phyloP scores from a whole-genome alignment of 2,888 invertebrate genomes.

The Drosophila tripunctata region DNA sequence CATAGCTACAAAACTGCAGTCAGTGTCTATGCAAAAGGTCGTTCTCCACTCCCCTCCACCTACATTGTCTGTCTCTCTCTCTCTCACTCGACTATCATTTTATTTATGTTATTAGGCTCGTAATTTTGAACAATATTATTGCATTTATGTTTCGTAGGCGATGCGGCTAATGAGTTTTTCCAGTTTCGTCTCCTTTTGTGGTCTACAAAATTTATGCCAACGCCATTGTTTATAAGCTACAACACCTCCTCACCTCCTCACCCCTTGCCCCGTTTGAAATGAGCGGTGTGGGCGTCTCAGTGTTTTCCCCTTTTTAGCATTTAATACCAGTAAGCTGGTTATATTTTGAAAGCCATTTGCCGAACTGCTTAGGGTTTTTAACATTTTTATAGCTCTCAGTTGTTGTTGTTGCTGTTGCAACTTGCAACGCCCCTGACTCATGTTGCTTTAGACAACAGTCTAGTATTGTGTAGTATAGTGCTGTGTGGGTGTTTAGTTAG shows the following conservation, averaged over 20 bases:
- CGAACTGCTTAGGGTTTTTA: constrained; percentile 47
- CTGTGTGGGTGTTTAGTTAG: constrained; percentile 33
- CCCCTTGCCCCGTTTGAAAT: not conserved
- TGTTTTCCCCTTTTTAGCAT: constrained; percentile 9
- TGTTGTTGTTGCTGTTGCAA: constrained; percentile 13
- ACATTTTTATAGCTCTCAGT: constrained; percentile 51
- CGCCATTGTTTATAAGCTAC: constrained; percentile 64
- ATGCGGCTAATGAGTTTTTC: constrained; percentile 75
- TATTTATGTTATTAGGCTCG: constrained; percentile 76
- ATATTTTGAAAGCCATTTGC: constrained; percentile 36
- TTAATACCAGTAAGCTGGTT: constrained; percentile 35
- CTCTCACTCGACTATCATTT: not conserved
- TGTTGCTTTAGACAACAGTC: not conserved
- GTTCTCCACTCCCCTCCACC: not conserved
- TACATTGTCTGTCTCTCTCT: not conserved
- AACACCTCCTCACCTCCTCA: not conserved
- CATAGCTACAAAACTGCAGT: constrained; percentile 55
- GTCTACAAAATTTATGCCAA: constrained; percentile 64
- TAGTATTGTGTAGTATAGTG: not conserved
- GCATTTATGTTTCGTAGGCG: constrained; percentile 74
- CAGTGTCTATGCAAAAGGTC: constrained; percentile 51
- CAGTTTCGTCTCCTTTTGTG: constrained; percentile 42
- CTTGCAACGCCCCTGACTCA: constrained; percentile 47
- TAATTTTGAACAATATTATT: constrained; percentile 71
- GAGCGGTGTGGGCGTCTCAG: constrained; percentile 39